Conservation (phyloP, 2,888 invertebrate genomes). For the Heterodera filipjevi region DNA sequence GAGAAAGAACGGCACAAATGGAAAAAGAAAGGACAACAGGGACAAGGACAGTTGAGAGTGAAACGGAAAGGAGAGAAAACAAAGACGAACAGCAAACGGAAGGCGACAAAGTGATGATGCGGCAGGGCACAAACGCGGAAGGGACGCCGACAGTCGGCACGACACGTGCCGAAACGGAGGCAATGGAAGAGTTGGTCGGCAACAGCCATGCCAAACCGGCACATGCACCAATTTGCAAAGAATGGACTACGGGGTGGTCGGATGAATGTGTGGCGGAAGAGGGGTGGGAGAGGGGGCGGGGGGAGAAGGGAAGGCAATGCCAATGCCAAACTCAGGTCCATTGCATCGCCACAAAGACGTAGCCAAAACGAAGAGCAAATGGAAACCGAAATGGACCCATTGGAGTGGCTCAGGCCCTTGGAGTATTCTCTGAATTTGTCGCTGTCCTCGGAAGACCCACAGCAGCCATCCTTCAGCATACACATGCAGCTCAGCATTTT, state of each 20-base stretch:
- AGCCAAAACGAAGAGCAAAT: neutral
- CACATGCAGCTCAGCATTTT: slow-evolving; percentile 20
- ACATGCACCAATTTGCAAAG: slow-evolving; percentile 12
- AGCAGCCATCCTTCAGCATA: neutral
- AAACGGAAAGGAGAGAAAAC: neutral
- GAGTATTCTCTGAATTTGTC: slow-evolving; percentile 33
- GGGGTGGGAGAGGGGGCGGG: neutral
- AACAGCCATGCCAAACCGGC: neutral
- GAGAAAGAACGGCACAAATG: neutral
- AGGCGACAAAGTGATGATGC: neutral
- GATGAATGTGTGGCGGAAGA: slow-evolving; percentile 24
- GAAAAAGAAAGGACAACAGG: neutral
- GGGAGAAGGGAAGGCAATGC: neutral
- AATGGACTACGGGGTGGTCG: neutral
- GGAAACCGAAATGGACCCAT: neutral
- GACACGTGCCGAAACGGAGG: neutral
- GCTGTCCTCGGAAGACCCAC: slow-evolving; percentile 6
- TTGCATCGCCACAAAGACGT: slow-evolving; percentile 6
- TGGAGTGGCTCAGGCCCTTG: slow-evolving; percentile 22
- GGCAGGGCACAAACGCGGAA: neutral
- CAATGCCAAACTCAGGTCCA: slow-evolving; percentile 6
- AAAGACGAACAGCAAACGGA: neutral
- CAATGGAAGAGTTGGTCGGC: neutral
- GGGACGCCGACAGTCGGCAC: neutral
- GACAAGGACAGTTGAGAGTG: neutral